phyloP scores from a whole-genome alignment of 2,113 vertebrate genomes.

The Mellivora capensis region DNA sequence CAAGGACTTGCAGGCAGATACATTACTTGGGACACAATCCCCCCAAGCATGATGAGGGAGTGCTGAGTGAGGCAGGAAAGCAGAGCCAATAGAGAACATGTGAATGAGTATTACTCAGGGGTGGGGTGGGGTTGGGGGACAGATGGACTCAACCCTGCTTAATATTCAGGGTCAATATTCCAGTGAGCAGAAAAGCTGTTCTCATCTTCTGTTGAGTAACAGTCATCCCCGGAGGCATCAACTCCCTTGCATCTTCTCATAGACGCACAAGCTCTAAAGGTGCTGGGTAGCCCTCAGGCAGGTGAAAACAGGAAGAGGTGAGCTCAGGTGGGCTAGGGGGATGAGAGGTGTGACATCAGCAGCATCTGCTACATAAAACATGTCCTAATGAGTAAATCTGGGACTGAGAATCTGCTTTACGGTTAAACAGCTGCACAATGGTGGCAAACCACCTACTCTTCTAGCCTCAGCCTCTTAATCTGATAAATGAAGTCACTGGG shows the following conservation, averaged over 20 bases:
- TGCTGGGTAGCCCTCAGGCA: not conserved
- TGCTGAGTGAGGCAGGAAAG: not conserved
- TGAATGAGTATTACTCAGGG: not conserved
- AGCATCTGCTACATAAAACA: not conserved
- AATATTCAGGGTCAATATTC: not conserved
- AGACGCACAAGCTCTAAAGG: not conserved
- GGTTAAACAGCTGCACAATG: not conserved
- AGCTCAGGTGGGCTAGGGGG: not conserved
- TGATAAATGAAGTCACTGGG: not conserved
- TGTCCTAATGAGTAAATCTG: not conserved
- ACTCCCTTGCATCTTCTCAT: not conserved
- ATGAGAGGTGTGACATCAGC: not conserved
- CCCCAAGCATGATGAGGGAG: not conserved
- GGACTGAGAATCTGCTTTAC: not conserved
- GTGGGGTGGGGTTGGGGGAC: not conserved
- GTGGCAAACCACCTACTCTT: not conserved
- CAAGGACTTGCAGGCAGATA: not conserved
- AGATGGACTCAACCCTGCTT: not conserved
- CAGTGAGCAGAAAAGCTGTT: not conserved
- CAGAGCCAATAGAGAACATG: not conserved
- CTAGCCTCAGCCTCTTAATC: not conserved
- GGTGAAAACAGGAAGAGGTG: not conserved
- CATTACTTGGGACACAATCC: not conserved
- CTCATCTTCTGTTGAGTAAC: not conserved
- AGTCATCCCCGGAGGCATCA: not conserved